Evolutionary conservation across 2,113 vertebrate species (phyloP).

Genomic region (Muscicapa adusta): DNA sequence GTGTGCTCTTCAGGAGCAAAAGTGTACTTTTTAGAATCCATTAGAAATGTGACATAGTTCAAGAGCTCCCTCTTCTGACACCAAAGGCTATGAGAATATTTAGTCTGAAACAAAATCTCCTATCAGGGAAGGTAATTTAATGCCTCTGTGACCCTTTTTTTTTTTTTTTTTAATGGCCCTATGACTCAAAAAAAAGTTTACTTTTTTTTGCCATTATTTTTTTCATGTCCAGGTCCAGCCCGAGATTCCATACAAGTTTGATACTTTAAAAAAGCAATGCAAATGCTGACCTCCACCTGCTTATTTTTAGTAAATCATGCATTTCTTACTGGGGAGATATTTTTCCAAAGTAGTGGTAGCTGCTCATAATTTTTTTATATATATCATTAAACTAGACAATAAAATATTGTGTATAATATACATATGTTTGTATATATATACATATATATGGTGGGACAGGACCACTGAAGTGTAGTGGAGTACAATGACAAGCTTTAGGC

Average conservation of each 20-base stretch:
- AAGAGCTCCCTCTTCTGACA: conserved; percentile 51
- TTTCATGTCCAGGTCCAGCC: neutral
- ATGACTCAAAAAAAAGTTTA: neutral
- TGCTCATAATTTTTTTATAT: neutral
- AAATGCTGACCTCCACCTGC: accelerated
- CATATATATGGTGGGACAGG: neutral
- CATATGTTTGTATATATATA: no score
- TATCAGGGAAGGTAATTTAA: neutral
- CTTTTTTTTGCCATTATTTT: neutral
- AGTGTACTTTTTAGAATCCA: neutral
- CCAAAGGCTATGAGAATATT: neutral
- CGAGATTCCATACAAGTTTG: neutral
- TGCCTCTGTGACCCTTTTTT: neutral
- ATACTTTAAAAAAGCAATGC: neutral
- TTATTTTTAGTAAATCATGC: neutral
- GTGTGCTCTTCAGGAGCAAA: neutral
- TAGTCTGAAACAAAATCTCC: neutral
- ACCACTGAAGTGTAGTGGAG: neutral
- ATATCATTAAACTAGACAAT: neutral
- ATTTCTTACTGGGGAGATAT: neutral
- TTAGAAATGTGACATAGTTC: neutral
- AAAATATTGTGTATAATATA: neutral
- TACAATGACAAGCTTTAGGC: neutral
- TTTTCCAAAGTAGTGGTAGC: neutral
- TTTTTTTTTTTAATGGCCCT: neutral